phyloP scores from a whole-genome alignment of 2,113 vertebrate genomes.

The Strix uralensis region DNA sequence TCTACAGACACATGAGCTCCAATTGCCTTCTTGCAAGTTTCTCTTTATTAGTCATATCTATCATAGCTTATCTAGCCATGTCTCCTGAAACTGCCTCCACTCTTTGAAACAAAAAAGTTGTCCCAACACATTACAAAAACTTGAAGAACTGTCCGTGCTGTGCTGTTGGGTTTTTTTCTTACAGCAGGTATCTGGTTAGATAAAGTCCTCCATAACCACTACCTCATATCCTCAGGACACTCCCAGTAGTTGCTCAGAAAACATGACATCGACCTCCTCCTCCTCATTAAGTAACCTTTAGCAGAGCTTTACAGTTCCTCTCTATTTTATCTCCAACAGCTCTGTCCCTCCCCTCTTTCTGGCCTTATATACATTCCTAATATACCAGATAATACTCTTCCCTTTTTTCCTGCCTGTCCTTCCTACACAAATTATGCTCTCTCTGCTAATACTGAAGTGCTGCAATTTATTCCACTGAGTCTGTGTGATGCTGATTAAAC shows the following conservation, averaged over 20 bases:
- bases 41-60: neutral
- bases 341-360: neutral
- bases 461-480: constrained; percentile 21
- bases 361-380: constrained; percentile 1
- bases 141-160: neutral
- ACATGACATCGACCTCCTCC: neutral
- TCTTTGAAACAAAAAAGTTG: neutral
- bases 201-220: neutral
- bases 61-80: neutral
- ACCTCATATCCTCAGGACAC: neutral
- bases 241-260: neutral
- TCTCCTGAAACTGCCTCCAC: neutral
- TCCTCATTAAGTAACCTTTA: neutral
- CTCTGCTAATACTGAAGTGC: constrained; percentile 3
- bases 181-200: neutral
- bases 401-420: neutral
- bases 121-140: neutral
- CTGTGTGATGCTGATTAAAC: constrained; percentile 19
- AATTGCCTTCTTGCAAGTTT: neutral
- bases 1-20: neutral
- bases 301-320: neutral
- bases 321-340: neutral
- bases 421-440: constrained; percentile 18
- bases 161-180: neutral
- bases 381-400: neutral